These are phyloP conservation scores for Catharus ustulatus DNA, from an alignment of 2,797 vertebrate species.

Conservation along the genomic window DNA sequence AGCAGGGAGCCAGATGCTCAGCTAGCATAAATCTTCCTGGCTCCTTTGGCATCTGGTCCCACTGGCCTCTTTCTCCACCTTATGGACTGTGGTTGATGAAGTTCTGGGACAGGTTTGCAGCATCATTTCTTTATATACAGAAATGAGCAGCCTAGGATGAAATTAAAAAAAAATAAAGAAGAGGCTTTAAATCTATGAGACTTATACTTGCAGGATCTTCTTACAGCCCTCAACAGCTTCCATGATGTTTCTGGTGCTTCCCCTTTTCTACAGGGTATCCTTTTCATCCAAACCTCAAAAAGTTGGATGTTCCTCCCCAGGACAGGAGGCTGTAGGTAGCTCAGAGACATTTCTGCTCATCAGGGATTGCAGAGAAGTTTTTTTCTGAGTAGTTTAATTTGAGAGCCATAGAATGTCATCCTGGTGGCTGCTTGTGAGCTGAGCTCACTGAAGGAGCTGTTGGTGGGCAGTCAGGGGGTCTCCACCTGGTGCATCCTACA, in stretches of 20 bases:
- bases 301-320: neutral
- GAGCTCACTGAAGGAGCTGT: neutral
- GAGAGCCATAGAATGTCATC: neutral
- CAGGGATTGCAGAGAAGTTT: neutral
- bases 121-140: neutral
- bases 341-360: neutral
- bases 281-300: neutral
- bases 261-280: neutral
- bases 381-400: neutral
- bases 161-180: too few relatives aligned
- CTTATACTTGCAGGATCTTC: neutral
- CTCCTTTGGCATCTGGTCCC: neutral
- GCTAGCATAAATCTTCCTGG: neutral
- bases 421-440: neutral
- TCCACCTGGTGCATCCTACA: fast-evolving
- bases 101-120: neutral
- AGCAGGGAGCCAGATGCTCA: neutral
- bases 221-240: neutral
- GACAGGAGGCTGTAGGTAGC: neutral
- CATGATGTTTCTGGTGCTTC: neutral
- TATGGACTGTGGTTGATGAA: neutral
- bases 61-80: neutral
- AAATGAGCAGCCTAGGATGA: neutral
- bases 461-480: neutral
- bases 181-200: neutral